Base-by-base conservation (phyloP, 2,113 vertebrate species). In the Dromiciops gliroides region DNA sequence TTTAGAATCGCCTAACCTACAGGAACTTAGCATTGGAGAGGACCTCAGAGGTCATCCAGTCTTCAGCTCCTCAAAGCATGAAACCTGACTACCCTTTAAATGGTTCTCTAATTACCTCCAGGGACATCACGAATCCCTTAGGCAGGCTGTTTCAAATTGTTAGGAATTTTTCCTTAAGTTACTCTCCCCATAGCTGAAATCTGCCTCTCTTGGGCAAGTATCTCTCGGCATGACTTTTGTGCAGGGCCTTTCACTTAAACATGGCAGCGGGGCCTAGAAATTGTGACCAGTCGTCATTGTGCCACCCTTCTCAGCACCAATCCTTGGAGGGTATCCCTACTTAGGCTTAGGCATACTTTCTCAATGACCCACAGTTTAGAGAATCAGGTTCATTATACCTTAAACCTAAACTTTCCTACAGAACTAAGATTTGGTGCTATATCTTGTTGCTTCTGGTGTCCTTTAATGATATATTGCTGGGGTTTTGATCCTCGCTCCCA, bases 171-270 rank as follows among this genome's bases (percentile, higher is more conserved):
- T 44, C 67, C 19, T 44, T 83, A 44, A 23, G 19, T 83, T 83
- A 44, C 3, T 22, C n/a, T 83, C 19, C 67, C n/a, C 19, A 83
- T 16, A 83, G n/a, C 16, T 83, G n/a, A 83, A 83, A 83, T 91
- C 90, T 92, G 93, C 60, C 92, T 67, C 83, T 91, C 90, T 89
- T 83, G 50, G 88, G 92, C 92, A 92, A 56, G 89, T 48, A n/a
- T 92, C 95, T 90, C 92, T 22, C 91, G 60, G 51, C 52, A 7
- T 37, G 60, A 93, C 51, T 90, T 47, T 50, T 12, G 19, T 50
- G 56, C 91, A 83, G 91, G 91, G 31, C 89, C 31, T n/a, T 3
- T 91, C 51, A 23, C 44, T 83, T 91, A 26, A 90, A 50, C 11
- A 49, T 44, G 89, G 37, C 4, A 0, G 89, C 60, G 47, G 51